A percentile compares a stretch with the other conserved stretches of the same genome.
These are phyloP conservation scores for Mungos mungo DNA, from an alignment of 2,113 vertebrate species.

Conservation along the genomic window DNA sequence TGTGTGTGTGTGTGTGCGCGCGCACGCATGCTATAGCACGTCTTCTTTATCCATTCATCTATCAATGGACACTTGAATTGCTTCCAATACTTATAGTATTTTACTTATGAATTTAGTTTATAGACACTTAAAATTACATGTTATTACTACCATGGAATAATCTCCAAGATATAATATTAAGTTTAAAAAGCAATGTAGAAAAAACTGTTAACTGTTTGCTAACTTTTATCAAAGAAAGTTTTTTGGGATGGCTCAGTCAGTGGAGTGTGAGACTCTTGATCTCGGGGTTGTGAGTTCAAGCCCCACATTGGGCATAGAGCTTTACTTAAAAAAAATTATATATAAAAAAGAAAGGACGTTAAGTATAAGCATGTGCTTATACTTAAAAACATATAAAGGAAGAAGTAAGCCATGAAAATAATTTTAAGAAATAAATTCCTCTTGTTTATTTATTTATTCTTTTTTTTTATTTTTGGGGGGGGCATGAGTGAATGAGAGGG, in stretches of 20 bases:
- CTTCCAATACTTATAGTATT: background rate
- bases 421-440: too few species aligned
- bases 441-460: too few species aligned
- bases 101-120: conserved; percentile 20
- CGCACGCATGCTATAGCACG: too few species aligned
- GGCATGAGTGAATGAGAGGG: too few species aligned
- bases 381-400: background rate
- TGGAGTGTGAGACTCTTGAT: too few species aligned
- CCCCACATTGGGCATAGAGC: too few species aligned
- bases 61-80: too few species aligned
- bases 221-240: background rate
- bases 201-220: background rate
- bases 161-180: background rate
- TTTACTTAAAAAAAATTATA: background rate
- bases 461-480: too few species aligned
- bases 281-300: too few species aligned
- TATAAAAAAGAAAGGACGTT: background rate
- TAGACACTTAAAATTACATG: background rate
- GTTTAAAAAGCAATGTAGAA: background rate
- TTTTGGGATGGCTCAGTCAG: background rate
- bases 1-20: too few species aligned
- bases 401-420: background rate
- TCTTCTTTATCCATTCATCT: too few species aligned
- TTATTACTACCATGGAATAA: background rate
- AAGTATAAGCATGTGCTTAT: background rate